Conservation (phyloP, 1,140 invertebrate genomes). For the Leptinotarsa texana region DNA sequence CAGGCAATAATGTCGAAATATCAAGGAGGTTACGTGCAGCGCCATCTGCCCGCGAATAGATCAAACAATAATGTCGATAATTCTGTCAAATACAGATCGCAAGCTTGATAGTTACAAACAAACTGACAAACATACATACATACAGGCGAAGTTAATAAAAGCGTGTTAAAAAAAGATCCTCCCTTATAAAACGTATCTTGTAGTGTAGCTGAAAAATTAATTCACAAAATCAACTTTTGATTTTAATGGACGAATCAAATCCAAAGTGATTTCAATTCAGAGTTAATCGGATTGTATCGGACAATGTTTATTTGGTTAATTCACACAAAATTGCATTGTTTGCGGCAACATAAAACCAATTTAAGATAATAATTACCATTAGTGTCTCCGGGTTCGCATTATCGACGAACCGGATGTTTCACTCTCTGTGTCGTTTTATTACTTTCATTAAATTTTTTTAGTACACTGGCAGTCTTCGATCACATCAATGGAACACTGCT, state of each 20-base stretch:
- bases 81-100: too few relatives aligned
- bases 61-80: too few relatives aligned
- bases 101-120: too few relatives aligned
- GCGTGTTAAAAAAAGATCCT: background rate
- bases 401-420: constrained; percentile 7
- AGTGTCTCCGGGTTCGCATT: background rate
- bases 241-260: background rate
- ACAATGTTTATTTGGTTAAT: background rate
- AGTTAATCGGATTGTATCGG: background rate
- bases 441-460: background rate
- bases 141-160: too few relatives aligned
- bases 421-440: background rate
- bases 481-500: background rate
- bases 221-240: background rate
- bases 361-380: background rate
- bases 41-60: too few relatives aligned
- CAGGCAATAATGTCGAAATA: too few relatives aligned
- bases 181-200: background rate
- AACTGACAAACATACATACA: too few relatives aligned
- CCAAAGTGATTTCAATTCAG: background rate
- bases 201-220: background rate
- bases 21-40: too few relatives aligned
- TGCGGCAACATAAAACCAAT: constrained; percentile 5
- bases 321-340: constrained; percentile 8
- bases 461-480: background rate